Base-by-base conservation (phyloP, 2,113 vertebrate genomes). In the Kryptolebias marmoratus region DNA sequence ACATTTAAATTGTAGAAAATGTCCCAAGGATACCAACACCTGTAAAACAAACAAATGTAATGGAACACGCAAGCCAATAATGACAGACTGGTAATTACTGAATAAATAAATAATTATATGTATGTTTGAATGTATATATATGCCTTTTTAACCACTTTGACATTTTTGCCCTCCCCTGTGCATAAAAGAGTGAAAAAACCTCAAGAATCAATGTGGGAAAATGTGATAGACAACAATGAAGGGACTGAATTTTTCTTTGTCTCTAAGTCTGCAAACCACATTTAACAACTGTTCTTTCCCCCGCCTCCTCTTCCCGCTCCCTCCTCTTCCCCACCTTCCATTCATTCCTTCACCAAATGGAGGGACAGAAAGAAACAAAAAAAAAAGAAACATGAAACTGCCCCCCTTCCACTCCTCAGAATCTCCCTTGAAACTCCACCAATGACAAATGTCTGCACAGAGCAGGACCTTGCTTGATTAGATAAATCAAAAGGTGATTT, bases 401-500 rank as follows among this genome's bases (percentile, higher is more conserved):
- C 44, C 52, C 64, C 32, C 32, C 87, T 44, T 11, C 70, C 60
- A 54, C 61, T 65, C 79, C 75, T 30, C 64, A 56, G 45, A 62
- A 53, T 7, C 31, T 74, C 81, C 68, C 68, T 22, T 80, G 54
- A 47, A 70, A 57, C 67, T 31, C 75, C 73, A 45, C 84, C 81
- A 90, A 91, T 94, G 93, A 94, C 93, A 94, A 93, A 94, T 93
- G 93, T 89, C 91, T 92, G 89, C 85, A 86, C 89, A 88, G 90
- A 83, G 92, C 91, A 89, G 92, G 92, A 92, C 91, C 92, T 87
- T 87, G 90, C 87, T 92, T 95, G 94, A 95, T 94, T 94, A 93
- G 93, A 95, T 95, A 93, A 94, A 95, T 95, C 94, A 95, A 93
- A 94, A 91, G 86, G 93, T 94, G 94, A 95, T 95, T 95, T 94